Conservation (phyloP, 2,888 invertebrate species). For the Apocheima hispidaria region DNA sequence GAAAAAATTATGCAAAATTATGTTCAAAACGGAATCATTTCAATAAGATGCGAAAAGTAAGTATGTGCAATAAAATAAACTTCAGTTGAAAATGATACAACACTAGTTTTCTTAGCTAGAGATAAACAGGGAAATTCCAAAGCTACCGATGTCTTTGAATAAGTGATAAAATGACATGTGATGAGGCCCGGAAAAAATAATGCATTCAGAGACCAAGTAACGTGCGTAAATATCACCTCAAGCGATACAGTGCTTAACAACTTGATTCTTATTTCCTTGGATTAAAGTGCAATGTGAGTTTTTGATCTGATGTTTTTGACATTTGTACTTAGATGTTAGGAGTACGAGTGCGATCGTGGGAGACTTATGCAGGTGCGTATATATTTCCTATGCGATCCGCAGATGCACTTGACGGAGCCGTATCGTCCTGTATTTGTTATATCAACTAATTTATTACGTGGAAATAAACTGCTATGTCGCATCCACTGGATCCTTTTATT, state of each 20-base stretch:
- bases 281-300: conserved; percentile 22
- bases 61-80: too few species aligned
- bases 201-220: conserved; percentile 26
- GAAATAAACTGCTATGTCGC: too few species aligned
- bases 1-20: conserved; percentile 10
- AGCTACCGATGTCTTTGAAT: conserved; percentile 29
- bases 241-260: not conserved
- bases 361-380: conserved; percentile 79
- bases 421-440: conserved; percentile 4
- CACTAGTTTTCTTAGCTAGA: not conserved
- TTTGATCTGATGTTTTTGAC: not conserved
- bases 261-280: conserved; percentile 13
- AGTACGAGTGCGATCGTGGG: conserved; percentile 69
- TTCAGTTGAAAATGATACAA: not conserved
- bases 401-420: conserved; percentile 67
- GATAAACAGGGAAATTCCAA: conserved; percentile 34
- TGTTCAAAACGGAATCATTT: conserved; percentile 1
- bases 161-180: conserved; percentile 30
- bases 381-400: conserved; percentile 68
- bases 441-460: not conserved
- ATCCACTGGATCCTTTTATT: too few species aligned
- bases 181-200: conserved; percentile 32
- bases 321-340: conserved; percentile 40
- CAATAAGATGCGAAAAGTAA: not conserved
- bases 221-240: conserved; percentile 2